Conservation (phyloP, 2,888 invertebrate genomes). For the Deilephila porcellus region DNA sequence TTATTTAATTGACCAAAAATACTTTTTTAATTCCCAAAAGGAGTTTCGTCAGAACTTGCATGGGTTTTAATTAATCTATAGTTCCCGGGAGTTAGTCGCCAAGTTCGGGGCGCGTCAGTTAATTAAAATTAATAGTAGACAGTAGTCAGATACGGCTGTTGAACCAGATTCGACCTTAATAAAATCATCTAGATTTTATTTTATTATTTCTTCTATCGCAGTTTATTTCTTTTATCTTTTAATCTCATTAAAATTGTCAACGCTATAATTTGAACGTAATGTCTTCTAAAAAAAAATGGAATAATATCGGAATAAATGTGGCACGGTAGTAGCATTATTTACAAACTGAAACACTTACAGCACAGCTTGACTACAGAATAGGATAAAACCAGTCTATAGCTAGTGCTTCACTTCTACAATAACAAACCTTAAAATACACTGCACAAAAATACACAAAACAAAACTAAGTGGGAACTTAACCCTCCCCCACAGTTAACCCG, state of each 20-base stretch:
- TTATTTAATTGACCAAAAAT: no score
- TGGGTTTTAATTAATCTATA: slow-evolving; percentile 68
- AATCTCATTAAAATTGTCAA: background rate
- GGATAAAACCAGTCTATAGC: no score
- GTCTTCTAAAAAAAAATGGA: no score
- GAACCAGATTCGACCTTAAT: slow-evolving; percentile 4
- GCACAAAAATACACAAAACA: background rate
- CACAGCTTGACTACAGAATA: no score
- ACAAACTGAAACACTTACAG: no score
- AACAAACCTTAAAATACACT: background rate
- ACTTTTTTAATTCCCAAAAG: slow-evolving; percentile 13
- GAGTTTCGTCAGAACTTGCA: slow-evolving; percentile 43
- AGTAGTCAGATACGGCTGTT: slow-evolving; percentile 7
- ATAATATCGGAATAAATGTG: no score
- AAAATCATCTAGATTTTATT: background rate
- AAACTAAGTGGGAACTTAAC: slow-evolving; percentile 20
- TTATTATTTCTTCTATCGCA: background rate
- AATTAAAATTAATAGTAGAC: slow-evolving; percentile 60
- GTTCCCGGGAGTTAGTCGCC: slow-evolving; percentile 57
- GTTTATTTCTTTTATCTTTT: background rate
- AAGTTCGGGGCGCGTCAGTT: slow-evolving; percentile 52
- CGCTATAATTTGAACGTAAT: no score
- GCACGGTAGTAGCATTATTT: no score
- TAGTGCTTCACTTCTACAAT: no score
- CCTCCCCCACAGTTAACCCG: background rate